Evolutionary conservation across 1,140 invertebrate genomes (phyloP).

Genomic region (Ceratina japonica): DNA sequence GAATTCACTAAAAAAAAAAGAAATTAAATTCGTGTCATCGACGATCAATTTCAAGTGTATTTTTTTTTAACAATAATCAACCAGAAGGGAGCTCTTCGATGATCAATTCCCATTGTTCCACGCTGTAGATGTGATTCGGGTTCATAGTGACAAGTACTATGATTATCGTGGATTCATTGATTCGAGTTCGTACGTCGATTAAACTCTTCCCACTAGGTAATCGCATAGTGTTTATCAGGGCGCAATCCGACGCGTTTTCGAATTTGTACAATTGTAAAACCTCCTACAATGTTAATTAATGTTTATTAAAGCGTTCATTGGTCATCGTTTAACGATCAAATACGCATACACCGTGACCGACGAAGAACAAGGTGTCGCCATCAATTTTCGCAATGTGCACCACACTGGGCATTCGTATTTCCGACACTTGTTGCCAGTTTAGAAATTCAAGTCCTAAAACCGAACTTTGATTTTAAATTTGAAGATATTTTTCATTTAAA

Average conservation of each 20-base stretch:
- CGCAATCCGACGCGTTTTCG: constrained; percentile 42
- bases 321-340: constrained; percentile 4
- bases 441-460: constrained; percentile 60
- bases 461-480: too few species aligned
- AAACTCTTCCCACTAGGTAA: constrained; percentile 28
- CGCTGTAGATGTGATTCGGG: constrained; percentile 23
- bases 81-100: constrained; percentile 49
- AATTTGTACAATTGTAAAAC: constrained; percentile 57
- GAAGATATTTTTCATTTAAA: not conserved
- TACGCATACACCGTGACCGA: constrained; percentile 48
- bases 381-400: constrained; percentile 46
- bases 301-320: not conserved
- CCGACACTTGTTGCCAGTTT: constrained; percentile 52
- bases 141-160: constrained; percentile 46
- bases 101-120: constrained; percentile 51
- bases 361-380: constrained; percentile 61
- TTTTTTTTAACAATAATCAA: constrained; percentile 11
- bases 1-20: constrained; percentile 41
- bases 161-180: constrained; percentile 23
- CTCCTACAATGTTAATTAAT: constrained; percentile 43
- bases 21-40: not conserved
- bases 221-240: constrained; percentile 6
- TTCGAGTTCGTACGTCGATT: constrained; percentile 46
- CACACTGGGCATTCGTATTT: constrained; percentile 46
- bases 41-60: not conserved